Evolutionary conservation across 2,888 invertebrate species (phyloP).

Genomic region (Anoncus sp.): DNA sequence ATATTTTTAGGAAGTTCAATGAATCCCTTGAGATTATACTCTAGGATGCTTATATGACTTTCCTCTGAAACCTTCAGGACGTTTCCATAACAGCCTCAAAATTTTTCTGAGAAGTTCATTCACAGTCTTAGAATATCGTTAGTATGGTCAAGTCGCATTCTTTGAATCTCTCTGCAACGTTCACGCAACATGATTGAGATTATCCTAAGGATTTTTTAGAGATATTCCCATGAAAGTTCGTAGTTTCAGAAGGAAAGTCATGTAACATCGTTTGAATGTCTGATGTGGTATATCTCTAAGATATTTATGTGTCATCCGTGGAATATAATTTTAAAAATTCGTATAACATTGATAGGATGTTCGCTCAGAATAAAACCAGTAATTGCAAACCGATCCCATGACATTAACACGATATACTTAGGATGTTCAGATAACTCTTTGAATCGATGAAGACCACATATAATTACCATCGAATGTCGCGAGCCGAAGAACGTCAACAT

Average conservation of each 20-base stretch:
- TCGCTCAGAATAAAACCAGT: neutral
- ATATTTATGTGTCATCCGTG: neutral
- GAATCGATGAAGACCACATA: neutral
- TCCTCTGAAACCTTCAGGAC: neutral
- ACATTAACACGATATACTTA: too few species aligned
- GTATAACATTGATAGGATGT: neutral
- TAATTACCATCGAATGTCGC: neutral
- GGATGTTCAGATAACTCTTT: too few species aligned
- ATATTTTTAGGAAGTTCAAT: neutral
- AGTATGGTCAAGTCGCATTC: neutral
- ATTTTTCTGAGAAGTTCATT: neutral
- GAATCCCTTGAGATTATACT: neutral
- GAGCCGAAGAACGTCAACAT: neutral
- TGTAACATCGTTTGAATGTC: neutral
- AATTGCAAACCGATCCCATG: too few species aligned
- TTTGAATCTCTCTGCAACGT: neutral
- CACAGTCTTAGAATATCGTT: neutral
- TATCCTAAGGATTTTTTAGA: neutral
- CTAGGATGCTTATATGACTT: neutral
- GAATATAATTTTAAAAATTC: neutral
- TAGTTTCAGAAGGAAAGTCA: neutral
- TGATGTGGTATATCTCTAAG: neutral
- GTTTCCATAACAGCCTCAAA: neutral
- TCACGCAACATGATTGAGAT: neutral
- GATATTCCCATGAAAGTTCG: neutral